A percentile compares a stretch with the other conserved stretches of the same genome.
phyloP scores from a whole-genome alignment of 2,888 invertebrate genomes.

The Patella depressa region DNA sequence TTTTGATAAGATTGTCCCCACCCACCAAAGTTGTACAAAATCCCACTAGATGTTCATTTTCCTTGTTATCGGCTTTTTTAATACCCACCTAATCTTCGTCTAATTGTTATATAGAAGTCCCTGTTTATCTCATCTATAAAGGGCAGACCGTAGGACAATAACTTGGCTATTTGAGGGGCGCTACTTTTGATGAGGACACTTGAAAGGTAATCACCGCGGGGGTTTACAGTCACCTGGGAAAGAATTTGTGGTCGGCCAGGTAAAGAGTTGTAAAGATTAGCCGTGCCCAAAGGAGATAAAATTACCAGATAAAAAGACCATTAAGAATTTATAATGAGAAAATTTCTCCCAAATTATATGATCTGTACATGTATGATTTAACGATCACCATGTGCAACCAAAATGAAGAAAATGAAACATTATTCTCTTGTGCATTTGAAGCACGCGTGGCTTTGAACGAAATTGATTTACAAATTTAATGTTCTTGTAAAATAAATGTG shows the following conservation, averaged over 20 bases:
- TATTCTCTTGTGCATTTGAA: too few relatives aligned
- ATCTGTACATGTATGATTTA: too few relatives aligned
- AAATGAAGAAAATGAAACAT: too few relatives aligned
- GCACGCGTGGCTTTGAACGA: too few relatives aligned
- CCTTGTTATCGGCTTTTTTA: background rate
- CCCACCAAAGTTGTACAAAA: background rate
- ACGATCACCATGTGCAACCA: too few relatives aligned
- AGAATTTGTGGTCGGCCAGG: background rate
- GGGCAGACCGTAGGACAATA: constrained; percentile 9
- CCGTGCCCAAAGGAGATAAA: too few relatives aligned
- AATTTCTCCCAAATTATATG: too few relatives aligned
- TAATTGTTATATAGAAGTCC: constrained; percentile 2
- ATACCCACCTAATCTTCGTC: background rate
- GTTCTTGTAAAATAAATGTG: too few relatives aligned
- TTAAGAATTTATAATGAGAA: too few relatives aligned
- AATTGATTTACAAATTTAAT: too few relatives aligned
- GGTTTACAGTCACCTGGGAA: background rate
- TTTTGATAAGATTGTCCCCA: background rate
- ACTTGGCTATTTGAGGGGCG: background rate
- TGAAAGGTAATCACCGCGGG: constrained; percentile 10
- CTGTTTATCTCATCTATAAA: constrained; percentile 5
- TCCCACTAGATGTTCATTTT: background rate
- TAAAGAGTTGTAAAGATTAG: too few relatives aligned
- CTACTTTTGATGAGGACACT: constrained; percentile 3
- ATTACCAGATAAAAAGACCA: too few relatives aligned